Evolutionary conservation across 2,888 invertebrate species (phyloP).

Genomic region (Tortricodes alternella): DNA sequence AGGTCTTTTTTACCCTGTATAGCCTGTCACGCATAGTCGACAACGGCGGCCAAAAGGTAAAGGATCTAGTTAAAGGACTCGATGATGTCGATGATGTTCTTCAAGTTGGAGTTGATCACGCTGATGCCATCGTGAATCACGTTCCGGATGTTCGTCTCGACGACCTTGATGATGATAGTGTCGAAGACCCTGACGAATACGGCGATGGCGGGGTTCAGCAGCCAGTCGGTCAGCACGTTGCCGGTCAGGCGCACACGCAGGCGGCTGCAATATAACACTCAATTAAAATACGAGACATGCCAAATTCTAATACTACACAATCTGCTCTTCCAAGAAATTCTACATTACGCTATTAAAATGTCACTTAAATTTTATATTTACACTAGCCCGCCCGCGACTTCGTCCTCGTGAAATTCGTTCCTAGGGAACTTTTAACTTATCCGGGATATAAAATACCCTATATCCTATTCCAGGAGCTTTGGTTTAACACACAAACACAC

Average conservation of each 20-base stretch:
- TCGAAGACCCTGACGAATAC: slow-evolving; percentile 74
- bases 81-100: slow-evolving; percentile 47
- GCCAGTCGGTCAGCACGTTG: slow-evolving; percentile 75
- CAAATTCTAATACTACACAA: too few species aligned
- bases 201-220: slow-evolving; percentile 70
- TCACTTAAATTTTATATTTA: too few species aligned
- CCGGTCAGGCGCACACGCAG: slow-evolving; percentile 74
- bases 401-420: too few species aligned
- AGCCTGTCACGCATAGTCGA: too few species aligned
- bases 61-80: slow-evolving; percentile 54
- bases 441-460: too few species aligned
- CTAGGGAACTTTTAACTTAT: too few species aligned
- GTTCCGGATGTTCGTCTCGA: slow-evolving; percentile 60
- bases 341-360: too few species aligned
- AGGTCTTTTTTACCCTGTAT: too few species aligned
- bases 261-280: slow-evolving; percentile 53
- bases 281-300: neutral
- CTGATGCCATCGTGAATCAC: slow-evolving; percentile 56
- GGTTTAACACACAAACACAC: too few species aligned
- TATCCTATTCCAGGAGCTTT: too few species aligned
- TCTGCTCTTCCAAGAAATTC: too few species aligned
- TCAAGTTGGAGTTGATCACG: slow-evolving; percentile 61
- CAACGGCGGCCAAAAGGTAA: neutral
- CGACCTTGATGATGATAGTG: slow-evolving; percentile 66
- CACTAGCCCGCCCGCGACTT: too few species aligned